Percentiles rank a stretch among this genome's conserved stretches.
Conservation (phyloP, 2,113 vertebrate genomes). For the Misgurnus mizolepis region DNA sequence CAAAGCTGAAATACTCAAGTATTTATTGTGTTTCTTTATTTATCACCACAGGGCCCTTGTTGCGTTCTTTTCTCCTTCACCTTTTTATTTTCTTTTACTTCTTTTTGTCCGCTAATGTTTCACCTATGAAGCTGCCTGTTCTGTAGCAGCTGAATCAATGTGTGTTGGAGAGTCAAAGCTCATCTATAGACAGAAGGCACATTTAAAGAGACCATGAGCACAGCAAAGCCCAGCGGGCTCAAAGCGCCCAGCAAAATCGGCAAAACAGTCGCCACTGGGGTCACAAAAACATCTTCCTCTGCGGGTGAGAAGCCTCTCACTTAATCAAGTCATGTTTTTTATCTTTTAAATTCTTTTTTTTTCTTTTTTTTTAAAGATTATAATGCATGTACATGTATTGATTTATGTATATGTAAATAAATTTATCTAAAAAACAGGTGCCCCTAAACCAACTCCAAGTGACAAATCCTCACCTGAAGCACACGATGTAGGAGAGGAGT, state of each 20-base stretch:
- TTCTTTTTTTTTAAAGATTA: too few species aligned
- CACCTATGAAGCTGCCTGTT: conserved; percentile 30
- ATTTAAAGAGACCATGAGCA: conserved; percentile 82
- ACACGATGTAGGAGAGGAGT: conserved; percentile 77
- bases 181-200: conserved; percentile 60
- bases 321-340: not conserved
- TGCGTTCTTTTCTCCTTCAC: conserved; percentile 44
- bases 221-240: conserved; percentile 91
- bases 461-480: conserved; percentile 63
- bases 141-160: conserved; percentile 65
- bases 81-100: conserved; percentile 59
- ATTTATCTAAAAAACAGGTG: conserved; percentile 16
- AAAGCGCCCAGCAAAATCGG: conserved; percentile 93
- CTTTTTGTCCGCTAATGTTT: not conserved
- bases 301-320: conserved; percentile 69
- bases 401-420: too few species aligned
- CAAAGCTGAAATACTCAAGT: not conserved
- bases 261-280: conserved; percentile 71
- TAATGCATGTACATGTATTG: too few species aligned
- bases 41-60: conserved; percentile 66
- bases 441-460: conserved; percentile 71
- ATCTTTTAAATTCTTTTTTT: too few species aligned
- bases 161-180: conserved; percentile 58
- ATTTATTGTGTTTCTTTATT: conserved; percentile 27
- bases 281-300: conserved; percentile 76